Evolutionary conservation across 2,888 invertebrate genomes (phyloP).

Genomic region (Cheilosia urbana): DNA sequence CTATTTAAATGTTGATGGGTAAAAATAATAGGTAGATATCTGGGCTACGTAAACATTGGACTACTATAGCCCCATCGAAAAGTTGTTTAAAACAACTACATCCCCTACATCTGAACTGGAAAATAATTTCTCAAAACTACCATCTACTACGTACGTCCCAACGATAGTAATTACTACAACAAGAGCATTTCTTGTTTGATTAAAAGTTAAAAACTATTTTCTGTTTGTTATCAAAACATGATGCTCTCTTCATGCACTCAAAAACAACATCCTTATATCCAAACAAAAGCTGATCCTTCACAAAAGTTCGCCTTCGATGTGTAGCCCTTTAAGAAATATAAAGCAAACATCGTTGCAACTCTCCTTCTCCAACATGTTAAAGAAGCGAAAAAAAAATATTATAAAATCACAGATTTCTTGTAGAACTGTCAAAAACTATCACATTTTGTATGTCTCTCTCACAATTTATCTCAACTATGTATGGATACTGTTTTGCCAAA

Average conservation of each 20-base stretch:
- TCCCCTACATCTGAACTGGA: background rate
- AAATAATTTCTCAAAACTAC: slow-evolving; percentile 10
- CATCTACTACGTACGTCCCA: too few species aligned
- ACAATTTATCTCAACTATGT: slow-evolving; percentile 36
- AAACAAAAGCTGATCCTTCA: slow-evolving; percentile 40
- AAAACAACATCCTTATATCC: slow-evolving; percentile 38
- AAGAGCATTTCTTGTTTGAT: slow-evolving; percentile 16
- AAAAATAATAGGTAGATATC: too few species aligned
- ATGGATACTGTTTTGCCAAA: slow-evolving; percentile 20
- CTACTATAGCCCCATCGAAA: background rate
- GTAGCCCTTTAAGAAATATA: slow-evolving; percentile 9
- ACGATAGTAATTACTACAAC: slow-evolving; percentile 21
- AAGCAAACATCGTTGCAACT: slow-evolving; percentile 25
- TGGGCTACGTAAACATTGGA: too few species aligned
- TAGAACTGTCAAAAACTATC: slow-evolving; percentile 64
- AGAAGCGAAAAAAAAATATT: background rate
- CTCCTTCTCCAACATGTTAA: background rate
- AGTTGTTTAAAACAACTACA: background rate
- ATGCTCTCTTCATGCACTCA: slow-evolving; percentile 31
- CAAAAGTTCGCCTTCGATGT: slow-evolving; percentile 32
- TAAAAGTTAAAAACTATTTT: slow-evolving; percentile 30
- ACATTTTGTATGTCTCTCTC: slow-evolving; percentile 20
- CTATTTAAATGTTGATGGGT: too few species aligned
- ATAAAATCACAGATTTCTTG: slow-evolving; percentile 29
- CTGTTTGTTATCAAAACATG: slow-evolving; percentile 29